Percentiles rank a stretch among this genome's conserved stretches.
phyloP scores from a whole-genome alignment of 2,113 vertebrate species.

The Coturnix japonica region DNA sequence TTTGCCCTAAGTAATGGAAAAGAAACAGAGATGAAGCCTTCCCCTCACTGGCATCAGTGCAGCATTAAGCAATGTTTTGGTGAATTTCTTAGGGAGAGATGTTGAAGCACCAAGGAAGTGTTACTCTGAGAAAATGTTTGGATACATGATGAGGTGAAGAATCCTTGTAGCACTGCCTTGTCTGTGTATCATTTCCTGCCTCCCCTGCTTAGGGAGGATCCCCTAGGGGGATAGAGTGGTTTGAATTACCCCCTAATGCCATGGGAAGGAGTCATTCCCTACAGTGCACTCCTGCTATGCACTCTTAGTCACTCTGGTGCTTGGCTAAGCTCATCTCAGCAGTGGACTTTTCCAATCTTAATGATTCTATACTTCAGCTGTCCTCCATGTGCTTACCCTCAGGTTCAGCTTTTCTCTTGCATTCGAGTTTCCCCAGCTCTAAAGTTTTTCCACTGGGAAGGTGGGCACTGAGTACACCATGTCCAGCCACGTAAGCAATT shows the following conservation, averaged over 20 bases:
- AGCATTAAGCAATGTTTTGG: not conserved
- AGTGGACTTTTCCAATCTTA: no score
- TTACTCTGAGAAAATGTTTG: not conserved
- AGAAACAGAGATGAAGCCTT: not conserved
- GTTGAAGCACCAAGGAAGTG: not conserved
- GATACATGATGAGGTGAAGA: not conserved
- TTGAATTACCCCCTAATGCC: not conserved
- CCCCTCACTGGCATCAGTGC: fast-evolving
- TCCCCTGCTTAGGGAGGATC: no score
- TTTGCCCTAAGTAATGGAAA: conserved; percentile 53
- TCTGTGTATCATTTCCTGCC: not conserved
- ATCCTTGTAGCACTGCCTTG: not conserved
- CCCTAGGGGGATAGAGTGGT: not conserved
- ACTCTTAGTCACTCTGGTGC: not conserved
- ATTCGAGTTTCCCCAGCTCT: not conserved
- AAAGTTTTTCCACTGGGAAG: not conserved
- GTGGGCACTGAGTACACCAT: not conserved
- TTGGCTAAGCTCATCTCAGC: not conserved
- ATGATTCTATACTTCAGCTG: not conserved
- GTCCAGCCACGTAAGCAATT: not conserved
- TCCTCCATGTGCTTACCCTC: not conserved
- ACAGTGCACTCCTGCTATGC: not conserved
- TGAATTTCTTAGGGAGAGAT: not conserved
- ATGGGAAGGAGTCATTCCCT: not conserved
- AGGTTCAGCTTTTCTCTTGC: not conserved